Percentiles rank a stretch among this genome's conserved stretches.
Conservation (phyloP, 53 echinoderm and acorn worm species). For the Patiria pectinifera region DNA sequence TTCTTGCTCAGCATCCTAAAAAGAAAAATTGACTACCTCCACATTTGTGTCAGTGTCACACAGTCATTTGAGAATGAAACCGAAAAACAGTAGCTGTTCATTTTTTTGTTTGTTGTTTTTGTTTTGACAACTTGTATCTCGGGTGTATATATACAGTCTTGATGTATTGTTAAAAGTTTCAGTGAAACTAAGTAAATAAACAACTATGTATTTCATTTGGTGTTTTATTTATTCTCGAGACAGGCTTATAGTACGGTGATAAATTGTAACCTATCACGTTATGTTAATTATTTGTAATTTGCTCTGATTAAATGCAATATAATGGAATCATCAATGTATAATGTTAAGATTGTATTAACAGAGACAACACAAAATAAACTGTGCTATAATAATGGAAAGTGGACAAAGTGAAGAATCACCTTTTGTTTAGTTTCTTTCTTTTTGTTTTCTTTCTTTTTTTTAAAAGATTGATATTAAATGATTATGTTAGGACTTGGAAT, state of each 20-base stretch:
- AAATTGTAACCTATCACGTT: constrained; percentile 41
- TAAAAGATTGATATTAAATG: not conserved
- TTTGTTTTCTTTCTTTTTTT: not conserved
- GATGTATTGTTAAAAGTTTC: constrained; percentile 22
- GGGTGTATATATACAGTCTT: constrained; percentile 23
- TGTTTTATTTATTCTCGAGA: constrained; percentile 44
- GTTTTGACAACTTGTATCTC: constrained; percentile 13
- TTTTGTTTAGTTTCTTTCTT: not conserved
- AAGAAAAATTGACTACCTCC: constrained; percentile 45
- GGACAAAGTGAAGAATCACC: not conserved
- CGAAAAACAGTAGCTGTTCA: not conserved
- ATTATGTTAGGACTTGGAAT: too few species aligned
- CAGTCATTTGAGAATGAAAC: not conserved
- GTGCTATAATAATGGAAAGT: constrained; percentile 59
- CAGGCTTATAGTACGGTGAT: constrained; percentile 41
- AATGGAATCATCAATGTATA: constrained; percentile 64
- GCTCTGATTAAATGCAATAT: constrained; percentile 68
- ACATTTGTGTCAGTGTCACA: not conserved
- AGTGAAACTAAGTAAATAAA: not conserved
- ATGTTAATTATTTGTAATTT: constrained; percentile 43
- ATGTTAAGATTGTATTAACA: constrained; percentile 62
- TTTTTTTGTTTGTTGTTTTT: not conserved
- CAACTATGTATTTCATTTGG: constrained; percentile 43
- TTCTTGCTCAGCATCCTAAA: constrained; percentile 4
- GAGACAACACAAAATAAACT: constrained; percentile 50